Evolutionary conservation across 2,888 invertebrate species (phyloP).

Genomic region (Machimus atricapillus): DNA sequence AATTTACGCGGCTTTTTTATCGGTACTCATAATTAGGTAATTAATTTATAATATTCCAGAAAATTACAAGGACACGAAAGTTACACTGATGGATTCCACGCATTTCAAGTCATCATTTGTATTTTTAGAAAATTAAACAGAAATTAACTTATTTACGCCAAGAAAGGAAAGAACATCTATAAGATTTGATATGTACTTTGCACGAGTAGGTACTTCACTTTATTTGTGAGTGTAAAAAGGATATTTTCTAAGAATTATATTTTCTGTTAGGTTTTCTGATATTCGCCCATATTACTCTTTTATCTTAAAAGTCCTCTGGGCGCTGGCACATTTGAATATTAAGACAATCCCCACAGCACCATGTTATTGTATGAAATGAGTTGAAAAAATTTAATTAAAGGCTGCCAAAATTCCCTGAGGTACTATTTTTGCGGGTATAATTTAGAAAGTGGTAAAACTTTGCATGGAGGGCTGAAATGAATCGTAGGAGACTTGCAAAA

Average conservation of each 20-base stretch:
- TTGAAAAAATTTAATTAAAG: background rate
- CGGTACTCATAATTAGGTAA: background rate
- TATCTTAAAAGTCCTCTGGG: background rate
- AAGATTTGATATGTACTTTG: too few species aligned
- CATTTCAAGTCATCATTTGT: too few species aligned
- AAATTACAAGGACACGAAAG: background rate
- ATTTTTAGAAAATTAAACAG: too few species aligned
- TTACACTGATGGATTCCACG: background rate
- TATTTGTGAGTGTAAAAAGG: too few species aligned
- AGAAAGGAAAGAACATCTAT: too few species aligned
- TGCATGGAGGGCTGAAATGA: background rate
- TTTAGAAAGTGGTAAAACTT: slow-evolving; percentile 17
- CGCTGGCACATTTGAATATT: background rate
- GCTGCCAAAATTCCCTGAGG: background rate
- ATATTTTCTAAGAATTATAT: background rate
- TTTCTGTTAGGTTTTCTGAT: background rate
- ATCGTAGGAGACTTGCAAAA: slow-evolving; percentile 4
- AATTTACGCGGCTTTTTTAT: background rate
- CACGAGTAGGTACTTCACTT: too few species aligned
- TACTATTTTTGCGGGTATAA: background rate
- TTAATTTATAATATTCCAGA: background rate
- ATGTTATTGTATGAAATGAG: background rate
- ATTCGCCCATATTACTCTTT: background rate
- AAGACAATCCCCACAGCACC: background rate
- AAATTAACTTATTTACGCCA: too few species aligned